Evolutionary conservation across 1,140 invertebrate species (phyloP), one percentile per base, ranked within the genome.

Genomic region (Zaprionus lachaisei): DNA sequence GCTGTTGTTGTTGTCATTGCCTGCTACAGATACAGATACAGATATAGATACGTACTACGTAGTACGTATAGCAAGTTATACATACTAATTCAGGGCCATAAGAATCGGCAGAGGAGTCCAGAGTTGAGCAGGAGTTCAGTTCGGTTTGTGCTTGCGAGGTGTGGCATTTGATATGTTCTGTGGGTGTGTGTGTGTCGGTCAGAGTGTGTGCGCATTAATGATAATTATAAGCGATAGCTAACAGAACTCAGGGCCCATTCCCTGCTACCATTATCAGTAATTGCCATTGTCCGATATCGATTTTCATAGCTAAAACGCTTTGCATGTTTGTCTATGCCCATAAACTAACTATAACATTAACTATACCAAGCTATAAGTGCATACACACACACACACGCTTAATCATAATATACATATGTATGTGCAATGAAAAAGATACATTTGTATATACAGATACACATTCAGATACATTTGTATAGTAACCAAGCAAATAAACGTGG

Each of bases 271-370:
- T 84, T 89, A 89, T 90, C 84, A 81, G 69, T 89, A 89, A 89
- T 90, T 90, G 84, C 70, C 77, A 68, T 83, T 89, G 78, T 81
- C 87, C 66, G 76, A 84, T 89, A 89, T 89, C 81, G 85, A 90
- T 89, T 89, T 84, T 71, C 64, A 80, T 77, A 77, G 69, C 67
- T 69, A 67, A 75, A 85, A 63, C 41, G 68, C 61, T 82, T 85
- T 82, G 75, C 83, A 70, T 85, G 82, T 85, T 74, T 61, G 31
- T 28, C 5, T 12, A 22, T 69, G 55, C 20, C 44, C 58, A 68
- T 61, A 55, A 49, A 64, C 24, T 37, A 51, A 51, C 15, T 37
- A 51, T 24, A 54, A 54, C 31, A 34, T 22, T 22, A 49, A 24
- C 57, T 41, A 37, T 54, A 28, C 34, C 34, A 54, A 65, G 38